phyloP scores from a whole-genome alignment of 2,113 vertebrate species.

The Myotis davidii region DNA sequence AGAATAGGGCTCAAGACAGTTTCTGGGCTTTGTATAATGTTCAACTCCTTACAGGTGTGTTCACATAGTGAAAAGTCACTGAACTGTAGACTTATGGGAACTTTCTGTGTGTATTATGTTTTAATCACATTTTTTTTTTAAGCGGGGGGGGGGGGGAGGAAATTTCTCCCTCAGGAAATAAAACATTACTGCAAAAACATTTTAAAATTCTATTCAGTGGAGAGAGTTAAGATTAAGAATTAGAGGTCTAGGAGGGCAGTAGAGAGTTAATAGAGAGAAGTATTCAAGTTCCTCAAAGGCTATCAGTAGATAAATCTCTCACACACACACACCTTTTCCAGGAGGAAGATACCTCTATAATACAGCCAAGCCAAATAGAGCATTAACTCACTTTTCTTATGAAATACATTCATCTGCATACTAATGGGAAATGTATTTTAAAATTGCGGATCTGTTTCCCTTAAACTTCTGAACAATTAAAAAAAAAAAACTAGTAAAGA shows the following conservation, averaged over 20 bases:
- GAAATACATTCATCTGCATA: slow-evolving; percentile 11
- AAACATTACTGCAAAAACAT: slow-evolving; percentile 39
- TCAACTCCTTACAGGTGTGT: not conserved
- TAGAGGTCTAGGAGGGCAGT: not conserved
- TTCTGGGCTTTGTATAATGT: not conserved
- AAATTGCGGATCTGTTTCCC: not conserved
- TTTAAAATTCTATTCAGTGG: not conserved
- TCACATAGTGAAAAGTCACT: slow-evolving; percentile 41
- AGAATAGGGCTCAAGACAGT: not conserved
- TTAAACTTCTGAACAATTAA: slow-evolving; percentile 20
- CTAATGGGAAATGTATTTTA: not conserved
- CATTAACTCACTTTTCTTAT: not conserved
- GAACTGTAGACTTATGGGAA: not conserved
- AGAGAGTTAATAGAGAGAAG: slow-evolving; percentile 7
- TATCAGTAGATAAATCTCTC: not conserved
- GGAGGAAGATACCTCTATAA: not conserved
- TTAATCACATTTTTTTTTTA: slow-evolving; percentile 18
- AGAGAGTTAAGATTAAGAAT: not conserved
- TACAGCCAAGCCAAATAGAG: not conserved
- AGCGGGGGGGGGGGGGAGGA: not conserved
- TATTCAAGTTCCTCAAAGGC: not conserved
- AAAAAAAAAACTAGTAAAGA: not conserved
- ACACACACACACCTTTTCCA: not conserved
- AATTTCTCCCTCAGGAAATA: slow-evolving; percentile 3
- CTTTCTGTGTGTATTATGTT: not conserved